These are phyloP conservation scores for Sinocyclocheilus anshuiensis DNA, from an alignment of 2,113 vertebrate species.

Conservation along the genomic window DNA sequence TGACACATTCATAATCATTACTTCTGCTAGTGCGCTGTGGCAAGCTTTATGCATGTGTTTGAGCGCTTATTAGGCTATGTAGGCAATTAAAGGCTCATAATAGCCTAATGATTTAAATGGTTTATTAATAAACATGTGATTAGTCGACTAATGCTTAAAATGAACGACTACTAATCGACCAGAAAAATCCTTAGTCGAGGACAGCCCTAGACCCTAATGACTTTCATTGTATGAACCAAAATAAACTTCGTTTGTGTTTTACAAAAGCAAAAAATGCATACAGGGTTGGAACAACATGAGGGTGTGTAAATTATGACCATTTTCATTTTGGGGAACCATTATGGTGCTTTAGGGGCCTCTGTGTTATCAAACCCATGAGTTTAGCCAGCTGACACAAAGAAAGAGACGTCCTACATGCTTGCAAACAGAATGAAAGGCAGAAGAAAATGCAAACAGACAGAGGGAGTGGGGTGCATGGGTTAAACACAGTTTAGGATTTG, in stretches of 20 bases:
- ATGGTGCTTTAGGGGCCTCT: neutral
- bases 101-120: too few species aligned
- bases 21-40: too few species aligned
- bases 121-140: too few species aligned
- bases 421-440: slow-evolving; percentile 71
- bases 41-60: too few species aligned
- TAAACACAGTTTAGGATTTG: slow-evolving; percentile 71
- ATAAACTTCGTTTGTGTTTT: neutral
- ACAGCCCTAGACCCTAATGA: neutral
- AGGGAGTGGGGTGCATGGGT: slow-evolving; percentile 68
- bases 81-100: too few species aligned
- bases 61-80: too few species aligned
- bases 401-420: slow-evolving; percentile 63
- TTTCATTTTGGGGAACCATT: neutral
- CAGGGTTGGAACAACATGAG: neutral
- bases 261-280: neutral
- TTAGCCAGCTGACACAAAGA: neutral
- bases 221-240: neutral
- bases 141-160: too few species aligned
- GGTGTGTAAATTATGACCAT: neutral
- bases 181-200: too few species aligned
- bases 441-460: slow-evolving; percentile 72
- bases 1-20: too few species aligned
- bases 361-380: neutral
- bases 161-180: too few species aligned